Conservation (phyloP, 2,113 vertebrate species). For the Erpornis zantholeuca region DNA sequence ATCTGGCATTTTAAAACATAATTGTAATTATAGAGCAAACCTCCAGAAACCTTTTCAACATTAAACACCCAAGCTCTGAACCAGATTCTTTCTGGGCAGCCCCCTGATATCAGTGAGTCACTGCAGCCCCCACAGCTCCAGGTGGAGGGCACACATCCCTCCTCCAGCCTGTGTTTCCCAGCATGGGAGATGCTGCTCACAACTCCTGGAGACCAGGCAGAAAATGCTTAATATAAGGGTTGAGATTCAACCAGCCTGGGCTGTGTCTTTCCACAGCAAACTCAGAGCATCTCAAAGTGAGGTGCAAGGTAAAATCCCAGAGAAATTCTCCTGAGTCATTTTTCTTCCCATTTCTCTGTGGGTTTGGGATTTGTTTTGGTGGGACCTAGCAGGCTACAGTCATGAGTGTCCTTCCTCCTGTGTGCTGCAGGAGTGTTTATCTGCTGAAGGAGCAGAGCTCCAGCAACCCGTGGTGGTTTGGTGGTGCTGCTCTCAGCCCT, state of each 20-base stretch:
- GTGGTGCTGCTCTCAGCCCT: background rate
- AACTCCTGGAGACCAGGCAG: background rate
- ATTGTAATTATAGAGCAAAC: background rate
- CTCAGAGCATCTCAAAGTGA: background rate
- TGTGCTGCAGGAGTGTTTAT: background rate
- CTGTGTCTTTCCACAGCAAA: background rate
- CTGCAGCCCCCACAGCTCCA: background rate
- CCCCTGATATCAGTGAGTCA: background rate
- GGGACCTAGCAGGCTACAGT: background rate
- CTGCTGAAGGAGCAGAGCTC: background rate
- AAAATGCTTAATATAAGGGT: background rate
- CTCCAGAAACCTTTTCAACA: background rate
- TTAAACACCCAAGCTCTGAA: background rate
- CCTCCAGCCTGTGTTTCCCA: background rate
- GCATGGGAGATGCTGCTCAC: background rate
- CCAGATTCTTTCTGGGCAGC: background rate
- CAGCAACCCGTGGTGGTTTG: accelerated
- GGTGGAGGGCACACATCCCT: background rate
- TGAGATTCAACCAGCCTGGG: background rate
- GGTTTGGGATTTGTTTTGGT: background rate
- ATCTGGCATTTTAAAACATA: background rate
- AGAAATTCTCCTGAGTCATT: background rate
- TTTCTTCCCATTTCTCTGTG: background rate
- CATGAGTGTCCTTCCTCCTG: background rate
- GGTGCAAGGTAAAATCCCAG: background rate